phyloP scores from a whole-genome alignment of 2,797 vertebrate genomes.

The Euthynnus affinis region DNA sequence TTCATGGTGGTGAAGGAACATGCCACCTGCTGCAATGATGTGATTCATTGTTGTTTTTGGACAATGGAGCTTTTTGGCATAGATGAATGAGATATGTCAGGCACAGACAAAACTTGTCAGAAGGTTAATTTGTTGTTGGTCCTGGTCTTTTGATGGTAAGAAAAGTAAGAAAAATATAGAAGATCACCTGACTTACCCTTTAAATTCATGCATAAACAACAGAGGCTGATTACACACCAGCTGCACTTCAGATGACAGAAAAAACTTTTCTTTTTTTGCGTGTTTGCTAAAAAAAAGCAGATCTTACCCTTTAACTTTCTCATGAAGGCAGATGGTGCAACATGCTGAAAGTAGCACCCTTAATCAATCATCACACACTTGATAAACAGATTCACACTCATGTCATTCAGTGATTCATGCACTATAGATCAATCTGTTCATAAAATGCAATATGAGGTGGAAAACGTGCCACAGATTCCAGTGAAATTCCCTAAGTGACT shows the following conservation, averaged over 20 bases:
- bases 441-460: conserved; percentile 18
- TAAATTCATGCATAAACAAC: background rate
- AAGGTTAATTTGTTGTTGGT: too few relatives aligned
- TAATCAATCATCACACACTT: conserved; percentile 43
- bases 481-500: conserved; percentile 24
- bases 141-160: background rate
- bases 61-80: background rate
- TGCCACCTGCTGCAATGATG: background rate
- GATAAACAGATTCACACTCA: conserved; percentile 38
- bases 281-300: background rate
- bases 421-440: conserved; percentile 60
- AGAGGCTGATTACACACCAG: background rate
- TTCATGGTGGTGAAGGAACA: background rate
- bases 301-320: conserved; percentile 9
- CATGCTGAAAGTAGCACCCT: conserved; percentile 41
- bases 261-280: too few relatives aligned
- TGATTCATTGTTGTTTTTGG: background rate
- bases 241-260: background rate
- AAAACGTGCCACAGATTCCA: conserved; percentile 17
- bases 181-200: background rate
- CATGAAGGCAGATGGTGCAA: conserved; percentile 52
- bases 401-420: conserved; percentile 35
- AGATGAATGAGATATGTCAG: background rate
- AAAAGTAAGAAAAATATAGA: background rate
- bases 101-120: too few relatives aligned